Conservation (phyloP, 2,797 vertebrate genomes). For the Lutjanus campechanus region DNA sequence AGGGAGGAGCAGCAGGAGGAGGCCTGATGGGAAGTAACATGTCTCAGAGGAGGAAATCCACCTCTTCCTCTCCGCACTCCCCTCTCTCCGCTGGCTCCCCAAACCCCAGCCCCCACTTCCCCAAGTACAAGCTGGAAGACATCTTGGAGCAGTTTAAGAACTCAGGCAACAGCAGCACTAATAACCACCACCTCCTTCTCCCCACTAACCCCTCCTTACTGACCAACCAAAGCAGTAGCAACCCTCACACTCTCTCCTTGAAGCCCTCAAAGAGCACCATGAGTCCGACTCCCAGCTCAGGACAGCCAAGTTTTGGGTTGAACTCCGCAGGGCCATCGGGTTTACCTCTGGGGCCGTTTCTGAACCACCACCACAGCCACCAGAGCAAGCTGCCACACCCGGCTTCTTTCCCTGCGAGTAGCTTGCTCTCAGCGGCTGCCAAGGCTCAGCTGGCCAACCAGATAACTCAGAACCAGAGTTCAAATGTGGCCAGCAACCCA, state of each 20-base stretch:
- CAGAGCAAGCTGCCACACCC: conserved; percentile 81
- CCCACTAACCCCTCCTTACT: conserved; percentile 69
- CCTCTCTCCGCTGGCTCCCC: conserved; percentile 81
- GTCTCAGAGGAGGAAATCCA: conserved; percentile 80
- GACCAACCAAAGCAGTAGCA: conserved; percentile 87
- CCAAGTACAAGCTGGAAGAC: conserved; percentile 87
- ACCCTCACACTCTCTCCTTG: conserved; percentile 72
- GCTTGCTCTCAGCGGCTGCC: conserved; percentile 91
- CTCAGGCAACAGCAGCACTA: conserved; percentile 83
- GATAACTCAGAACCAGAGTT: conserved; percentile 81
- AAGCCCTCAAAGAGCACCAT: conserved; percentile 70
- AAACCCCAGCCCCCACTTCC: conserved; percentile 80
- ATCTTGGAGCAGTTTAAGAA: conserved; percentile 88
- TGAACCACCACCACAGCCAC: conserved; percentile 85
- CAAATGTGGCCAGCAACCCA: conserved; percentile 63
- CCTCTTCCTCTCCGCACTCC: conserved; percentile 83
- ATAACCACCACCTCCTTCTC: conserved; percentile 76
- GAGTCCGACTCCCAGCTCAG: conserved; percentile 59
- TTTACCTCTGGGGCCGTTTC: conserved; percentile 84
- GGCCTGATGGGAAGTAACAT: conserved; percentile 72
- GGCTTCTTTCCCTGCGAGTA: conserved; percentile 91
- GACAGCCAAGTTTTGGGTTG: conserved; percentile 64
- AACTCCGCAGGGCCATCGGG: conserved; percentile 76
- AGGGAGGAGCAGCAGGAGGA: conserved; percentile 74
- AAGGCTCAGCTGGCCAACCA: conserved; percentile 92